Conservation (phyloP, 2,113 vertebrate genomes). For the Phoxinus phoxinus region DNA sequence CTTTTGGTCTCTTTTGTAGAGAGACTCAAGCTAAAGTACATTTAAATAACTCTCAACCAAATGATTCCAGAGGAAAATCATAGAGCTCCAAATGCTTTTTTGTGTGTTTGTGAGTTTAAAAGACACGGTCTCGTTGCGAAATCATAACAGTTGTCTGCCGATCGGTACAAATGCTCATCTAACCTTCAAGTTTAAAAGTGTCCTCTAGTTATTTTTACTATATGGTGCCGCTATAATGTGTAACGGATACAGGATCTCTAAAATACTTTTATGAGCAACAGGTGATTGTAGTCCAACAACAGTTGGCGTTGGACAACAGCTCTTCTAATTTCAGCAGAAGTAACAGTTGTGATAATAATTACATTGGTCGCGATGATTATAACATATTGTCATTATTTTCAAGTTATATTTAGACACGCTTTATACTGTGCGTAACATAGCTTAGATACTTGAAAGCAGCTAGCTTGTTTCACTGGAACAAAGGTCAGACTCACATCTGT, state of each 20-base stretch:
- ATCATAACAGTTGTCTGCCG: not conserved
- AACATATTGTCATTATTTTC: conserved; percentile 22
- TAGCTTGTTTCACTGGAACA: conserved; percentile 24
- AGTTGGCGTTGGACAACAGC: conserved; percentile 47
- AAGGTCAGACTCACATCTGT: conserved; percentile 23
- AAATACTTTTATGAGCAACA: conserved; percentile 54
- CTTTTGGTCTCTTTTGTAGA: conserved; percentile 11
- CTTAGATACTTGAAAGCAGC: conserved; percentile 29
- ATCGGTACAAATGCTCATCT: conserved; percentile 30
- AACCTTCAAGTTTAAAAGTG: conserved; percentile 37
- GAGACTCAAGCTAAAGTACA: not conserved
- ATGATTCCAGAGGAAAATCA: conserved; percentile 1
- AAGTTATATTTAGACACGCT: not conserved
- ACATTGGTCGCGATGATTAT: conserved; percentile 35
- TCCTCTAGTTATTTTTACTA: conserved; percentile 38
- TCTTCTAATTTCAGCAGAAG: conserved; percentile 12
- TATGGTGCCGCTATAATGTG: conserved; percentile 18
- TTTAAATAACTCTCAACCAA: conserved; percentile 25
- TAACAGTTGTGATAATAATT: conserved; percentile 34
- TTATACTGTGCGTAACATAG: conserved; percentile 13
- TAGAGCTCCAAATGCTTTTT: not conserved
- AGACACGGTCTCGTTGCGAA: not conserved
- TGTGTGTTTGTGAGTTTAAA: not conserved
- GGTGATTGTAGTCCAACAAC: conserved; percentile 47
- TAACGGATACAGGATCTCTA: conserved; percentile 47